Percentiles rank a stretch among this genome's conserved stretches.
Conservation (phyloP, 92 coral and sea anemone species). For the Heteractis magnifica region DNA sequence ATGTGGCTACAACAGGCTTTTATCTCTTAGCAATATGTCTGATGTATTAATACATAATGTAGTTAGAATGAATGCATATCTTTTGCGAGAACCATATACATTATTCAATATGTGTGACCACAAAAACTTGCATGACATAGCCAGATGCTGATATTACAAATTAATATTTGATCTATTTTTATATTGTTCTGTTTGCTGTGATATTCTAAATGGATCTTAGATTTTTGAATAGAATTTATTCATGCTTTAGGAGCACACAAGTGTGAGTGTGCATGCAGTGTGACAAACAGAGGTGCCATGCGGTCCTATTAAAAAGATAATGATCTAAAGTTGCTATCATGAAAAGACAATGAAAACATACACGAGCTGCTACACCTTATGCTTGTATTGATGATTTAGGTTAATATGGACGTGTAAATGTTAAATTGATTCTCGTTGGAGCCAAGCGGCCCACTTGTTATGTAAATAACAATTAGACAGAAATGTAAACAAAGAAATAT, state of each 20-base stretch:
- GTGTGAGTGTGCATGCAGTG: neutral
- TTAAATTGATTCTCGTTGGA: neutral
- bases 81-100: no score
- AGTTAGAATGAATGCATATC: no score
- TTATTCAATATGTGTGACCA: no score
- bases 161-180: neutral
- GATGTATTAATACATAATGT: no score
- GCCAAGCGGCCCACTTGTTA: neutral
- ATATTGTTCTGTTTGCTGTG: neutral
- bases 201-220: no score
- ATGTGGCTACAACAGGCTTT: no score
- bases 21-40: no score
- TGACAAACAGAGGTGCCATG: neutral
- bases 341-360: neutral
- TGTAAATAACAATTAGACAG: slow-evolving; percentile 2
- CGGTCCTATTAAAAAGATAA: slow-evolving; percentile 2
- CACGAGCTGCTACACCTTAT: neutral
- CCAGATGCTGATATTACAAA: neutral
- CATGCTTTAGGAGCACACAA: neutral
- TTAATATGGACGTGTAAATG: neutral
- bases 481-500: neutral
- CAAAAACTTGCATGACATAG: no score
- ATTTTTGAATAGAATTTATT: neutral
- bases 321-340: slow-evolving; percentile 7
- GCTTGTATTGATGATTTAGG: slow-evolving; percentile 1